These are phyloP conservation scores for Atherinomorus stipes DNA, from an alignment of 2,113 vertebrate species.

Conservation along the genomic window DNA sequence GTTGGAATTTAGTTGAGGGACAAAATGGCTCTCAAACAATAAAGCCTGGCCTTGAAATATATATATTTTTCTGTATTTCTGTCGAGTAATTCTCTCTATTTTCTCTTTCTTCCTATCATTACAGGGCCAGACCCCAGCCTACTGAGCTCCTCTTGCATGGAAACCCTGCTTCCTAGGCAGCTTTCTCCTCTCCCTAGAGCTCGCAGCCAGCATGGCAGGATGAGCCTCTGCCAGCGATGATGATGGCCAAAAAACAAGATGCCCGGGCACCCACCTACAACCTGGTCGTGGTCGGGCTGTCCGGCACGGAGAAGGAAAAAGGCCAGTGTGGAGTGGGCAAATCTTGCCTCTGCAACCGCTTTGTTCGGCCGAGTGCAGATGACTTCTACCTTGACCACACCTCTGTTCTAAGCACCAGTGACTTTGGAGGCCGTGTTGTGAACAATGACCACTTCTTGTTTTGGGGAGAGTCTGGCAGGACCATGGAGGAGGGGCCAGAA, in stretches of 20 bases:
- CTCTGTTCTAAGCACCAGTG: slow-evolving; percentile 97
- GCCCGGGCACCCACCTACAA: slow-evolving; percentile 93
- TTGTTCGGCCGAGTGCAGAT: slow-evolving; percentile 93
- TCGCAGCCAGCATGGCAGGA: slow-evolving; percentile 86
- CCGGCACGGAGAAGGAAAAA: slow-evolving; percentile 98
- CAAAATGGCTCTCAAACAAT: slow-evolving; percentile 48
- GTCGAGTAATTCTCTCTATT: slow-evolving; percentile 48
- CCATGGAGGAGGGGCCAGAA: slow-evolving; percentile 91
- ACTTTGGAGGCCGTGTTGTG: slow-evolving; percentile 96
- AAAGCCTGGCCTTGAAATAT: slow-evolving; percentile 31
- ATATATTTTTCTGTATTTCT: slow-evolving; percentile 33
- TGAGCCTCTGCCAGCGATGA: slow-evolving; percentile 87
- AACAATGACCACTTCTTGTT: slow-evolving; percentile 99
- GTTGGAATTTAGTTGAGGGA: slow-evolving; percentile 41
- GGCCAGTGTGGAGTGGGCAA: slow-evolving; percentile 97
- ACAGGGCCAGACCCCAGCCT: slow-evolving; percentile 61
- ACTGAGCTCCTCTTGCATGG: slow-evolving; percentile 78
- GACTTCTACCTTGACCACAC: slow-evolving; percentile 97
- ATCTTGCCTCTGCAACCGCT: slow-evolving; percentile 97
- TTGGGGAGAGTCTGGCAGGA: slow-evolving; percentile 93
- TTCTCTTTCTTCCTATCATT: slow-evolving; percentile 39
- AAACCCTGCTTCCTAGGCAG: slow-evolving; percentile 67
- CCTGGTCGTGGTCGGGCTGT: slow-evolving; percentile 95
- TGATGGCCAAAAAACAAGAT: slow-evolving; percentile 99
- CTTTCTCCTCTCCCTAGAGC: slow-evolving; percentile 73